Percentiles rank a stretch among this genome's conserved stretches.
Evolutionary conservation across 2,888 invertebrate species (phyloP).

Genomic region (Nemotelus nigrinus): DNA sequence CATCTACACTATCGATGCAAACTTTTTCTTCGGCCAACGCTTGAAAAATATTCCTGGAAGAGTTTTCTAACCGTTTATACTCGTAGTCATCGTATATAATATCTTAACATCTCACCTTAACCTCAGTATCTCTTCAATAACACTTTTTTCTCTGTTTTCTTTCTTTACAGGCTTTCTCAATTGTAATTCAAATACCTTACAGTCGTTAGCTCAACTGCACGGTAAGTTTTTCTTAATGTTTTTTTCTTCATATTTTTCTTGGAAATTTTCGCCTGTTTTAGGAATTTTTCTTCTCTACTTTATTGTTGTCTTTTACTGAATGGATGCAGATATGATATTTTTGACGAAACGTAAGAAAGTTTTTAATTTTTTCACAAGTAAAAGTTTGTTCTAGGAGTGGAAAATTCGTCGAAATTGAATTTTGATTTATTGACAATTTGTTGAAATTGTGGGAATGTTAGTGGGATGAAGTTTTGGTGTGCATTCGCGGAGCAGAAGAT

Average conservation of each 20-base stretch:
- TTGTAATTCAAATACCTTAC: constrained; percentile 51
- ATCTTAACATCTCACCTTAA: background rate
- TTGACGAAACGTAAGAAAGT: too few species aligned
- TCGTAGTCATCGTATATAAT: too few species aligned
- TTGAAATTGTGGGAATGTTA: background rate
- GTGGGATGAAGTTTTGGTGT: background rate
- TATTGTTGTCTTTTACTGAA: too few species aligned
- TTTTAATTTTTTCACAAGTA: too few species aligned
- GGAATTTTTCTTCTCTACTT: too few species aligned
- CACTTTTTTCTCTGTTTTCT: constrained; percentile 24
- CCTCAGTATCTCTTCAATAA: background rate
- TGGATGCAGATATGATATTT: too few species aligned
- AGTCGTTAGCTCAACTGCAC: constrained; percentile 51
- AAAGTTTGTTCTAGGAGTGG: too few species aligned
- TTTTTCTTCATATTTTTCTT: background rate
- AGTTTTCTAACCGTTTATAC: background rate
- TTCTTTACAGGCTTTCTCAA: constrained; percentile 51
- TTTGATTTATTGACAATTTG: constrained; percentile 10
- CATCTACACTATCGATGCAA: too few species aligned
- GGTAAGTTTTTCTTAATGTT: constrained; percentile 46
- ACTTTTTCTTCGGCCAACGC: background rate
- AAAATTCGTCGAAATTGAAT: background rate
- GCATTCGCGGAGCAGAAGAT: background rate
- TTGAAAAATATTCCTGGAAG: constrained; percentile 13
- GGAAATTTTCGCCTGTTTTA: too few species aligned